Conservation (phyloP, 23 tunicate genomes). For the Ascidia mentula region DNA sequence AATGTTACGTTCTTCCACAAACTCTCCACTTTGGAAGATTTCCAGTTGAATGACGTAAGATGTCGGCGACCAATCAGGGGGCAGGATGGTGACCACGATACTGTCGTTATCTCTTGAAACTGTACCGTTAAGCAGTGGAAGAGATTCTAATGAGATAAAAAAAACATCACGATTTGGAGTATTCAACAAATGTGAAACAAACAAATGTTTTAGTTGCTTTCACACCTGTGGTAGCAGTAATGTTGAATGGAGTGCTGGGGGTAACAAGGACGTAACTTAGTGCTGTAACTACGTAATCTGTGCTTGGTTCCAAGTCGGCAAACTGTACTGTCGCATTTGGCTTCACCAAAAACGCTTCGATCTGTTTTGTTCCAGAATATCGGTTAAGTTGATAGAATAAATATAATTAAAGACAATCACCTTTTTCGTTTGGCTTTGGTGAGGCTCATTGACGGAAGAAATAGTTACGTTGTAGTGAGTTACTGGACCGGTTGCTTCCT, state of each 20-base stretch:
- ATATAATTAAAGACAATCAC: neutral
- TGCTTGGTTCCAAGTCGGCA: slow-evolving; percentile 7
- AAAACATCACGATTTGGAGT: neutral
- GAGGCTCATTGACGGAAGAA: neutral
- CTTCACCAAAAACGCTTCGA: neutral
- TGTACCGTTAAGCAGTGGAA: neutral
- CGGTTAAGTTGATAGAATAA: neutral
- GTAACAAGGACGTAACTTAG: neutral
- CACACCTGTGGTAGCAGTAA: slow-evolving; percentile 17
- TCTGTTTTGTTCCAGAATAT: neutral
- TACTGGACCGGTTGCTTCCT: neutral
- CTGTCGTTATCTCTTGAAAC: neutral
- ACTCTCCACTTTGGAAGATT: neutral
- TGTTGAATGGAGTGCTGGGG: slow-evolving; percentile 10
- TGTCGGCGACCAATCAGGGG: neutral
- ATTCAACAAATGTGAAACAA: neutral
- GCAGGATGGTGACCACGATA: neutral
- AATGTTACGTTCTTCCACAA: neutral
- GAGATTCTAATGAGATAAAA: neutral
- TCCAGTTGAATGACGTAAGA: slow-evolving; percentile 5
- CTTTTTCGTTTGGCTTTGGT: neutral
- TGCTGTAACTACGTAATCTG: slow-evolving; percentile 17
- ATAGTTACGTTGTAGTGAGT: neutral
- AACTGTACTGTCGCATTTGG: slow-evolving; percentile 10
- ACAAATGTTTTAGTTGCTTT: neutral